phyloP scores from a whole-genome alignment of 2,113 vertebrate genomes.

The Aspiorhynchus laticeps region DNA sequence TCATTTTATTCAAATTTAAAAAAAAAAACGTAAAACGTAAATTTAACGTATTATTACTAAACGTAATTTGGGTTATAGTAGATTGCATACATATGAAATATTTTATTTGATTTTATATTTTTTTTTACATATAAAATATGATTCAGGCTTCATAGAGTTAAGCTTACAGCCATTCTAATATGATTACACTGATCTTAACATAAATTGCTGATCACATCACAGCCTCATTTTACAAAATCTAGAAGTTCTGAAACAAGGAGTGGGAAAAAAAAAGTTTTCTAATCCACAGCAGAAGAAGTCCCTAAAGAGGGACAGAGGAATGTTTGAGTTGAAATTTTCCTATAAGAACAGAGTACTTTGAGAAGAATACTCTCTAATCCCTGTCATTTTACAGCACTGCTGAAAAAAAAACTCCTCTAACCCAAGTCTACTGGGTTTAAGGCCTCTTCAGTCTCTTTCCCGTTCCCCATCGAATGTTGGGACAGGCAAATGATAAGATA shows the following conservation, averaged over 20 bases:
- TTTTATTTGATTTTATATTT: no score
- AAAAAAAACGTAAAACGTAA: no score
- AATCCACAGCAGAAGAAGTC: no score
- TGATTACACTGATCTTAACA: background rate
- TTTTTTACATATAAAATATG: no score
- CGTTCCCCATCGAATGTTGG: background rate
- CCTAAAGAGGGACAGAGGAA: background rate
- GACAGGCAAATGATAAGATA: background rate
- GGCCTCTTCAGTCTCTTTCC: background rate
- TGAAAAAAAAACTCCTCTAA: slow-evolving; percentile 13
- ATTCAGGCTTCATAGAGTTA: no score
- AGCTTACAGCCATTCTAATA: background rate
- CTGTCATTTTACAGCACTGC: background rate
- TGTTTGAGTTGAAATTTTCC: slow-evolving; percentile 26
- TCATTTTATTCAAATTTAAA: no score
- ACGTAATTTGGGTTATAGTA: no score
- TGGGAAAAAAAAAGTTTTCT: no score
- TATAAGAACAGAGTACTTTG: background rate
- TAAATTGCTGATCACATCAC: background rate
- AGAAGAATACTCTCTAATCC: slow-evolving; percentile 21
- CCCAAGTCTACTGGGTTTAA: background rate
- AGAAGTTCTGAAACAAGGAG: no score
- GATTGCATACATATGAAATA: no score
- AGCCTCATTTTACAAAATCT: no score
- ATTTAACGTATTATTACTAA: no score